Evolutionary conservation across 2,797 vertebrate species (phyloP), one percentile per base, ranked within the genome.

Genomic region (Chaenodraco wilsoni): DNA sequence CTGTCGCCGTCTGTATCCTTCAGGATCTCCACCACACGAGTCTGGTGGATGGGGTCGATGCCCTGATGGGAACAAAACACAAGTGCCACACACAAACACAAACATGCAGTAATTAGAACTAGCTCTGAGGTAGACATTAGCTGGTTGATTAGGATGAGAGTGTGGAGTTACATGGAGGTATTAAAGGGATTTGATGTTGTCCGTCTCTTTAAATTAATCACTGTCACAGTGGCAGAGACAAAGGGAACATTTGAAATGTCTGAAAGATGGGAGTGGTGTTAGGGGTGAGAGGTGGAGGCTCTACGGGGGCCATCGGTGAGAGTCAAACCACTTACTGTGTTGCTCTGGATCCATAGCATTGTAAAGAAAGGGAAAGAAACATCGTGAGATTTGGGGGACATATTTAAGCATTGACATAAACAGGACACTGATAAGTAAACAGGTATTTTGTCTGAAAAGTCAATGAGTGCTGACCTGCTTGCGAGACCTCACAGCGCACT

Each of bases 1-100:
- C 94, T 90, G 44, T 96, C 95, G 3, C 93, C 89, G 0, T 98
- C 96, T 0, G 95, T 92, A 4, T 99, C 98, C 92, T 98, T 98
- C 88, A 99, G 95, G 83, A 99, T 95, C 93, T 99, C 97, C 65
- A 96, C 98, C 92, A 99, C 96, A 67, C 97, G 97, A 0, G 95
- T 96, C 94, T 98, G 97, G 92, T 98, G 96, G 88, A 97, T 96
- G 0, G 96, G 96, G 82, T 99, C 97, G n/a, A 96, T 95, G 77
- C 98, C 97, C 98, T 98, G 87, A 50, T 43, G 64, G 33, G 37
- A 43, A 23, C 4, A 46, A 77, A n/a, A 75, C 64, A 86, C 49
- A 75, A 78, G 46, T 5, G 50, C 19, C 5, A 74, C 55, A 49
- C 64, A 75, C 45, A 67, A 9, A 52, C 27, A 72, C 27, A 37